Percentiles rank a stretch among this genome's conserved stretches.
These are phyloP conservation scores for Macrotis lagotis DNA, from an alignment of 2,113 vertebrate genomes.

Conservation along the genomic window DNA sequence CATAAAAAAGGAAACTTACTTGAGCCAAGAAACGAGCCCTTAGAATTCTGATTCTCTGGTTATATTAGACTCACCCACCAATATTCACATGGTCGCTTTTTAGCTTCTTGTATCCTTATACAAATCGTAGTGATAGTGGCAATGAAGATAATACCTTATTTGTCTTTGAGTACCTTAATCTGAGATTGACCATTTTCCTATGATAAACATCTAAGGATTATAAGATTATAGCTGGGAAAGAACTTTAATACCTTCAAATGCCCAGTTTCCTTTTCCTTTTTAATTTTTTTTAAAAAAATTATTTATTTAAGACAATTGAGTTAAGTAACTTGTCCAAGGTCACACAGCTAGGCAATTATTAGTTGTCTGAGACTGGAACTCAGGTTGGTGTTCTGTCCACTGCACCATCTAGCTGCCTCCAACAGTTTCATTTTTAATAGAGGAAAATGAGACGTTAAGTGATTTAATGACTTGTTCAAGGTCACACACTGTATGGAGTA, in stretches of 20 bases:
- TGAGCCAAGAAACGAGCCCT: background rate
- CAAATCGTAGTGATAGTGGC: background rate
- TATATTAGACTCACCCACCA: background rate
- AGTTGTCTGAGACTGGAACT: no score
- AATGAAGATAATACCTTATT: background rate
- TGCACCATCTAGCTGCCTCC: no score
- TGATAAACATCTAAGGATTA: background rate
- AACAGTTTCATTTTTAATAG: background rate
- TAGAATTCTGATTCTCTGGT: background rate
- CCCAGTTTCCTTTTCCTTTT: no score
- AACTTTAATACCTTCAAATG: background rate
- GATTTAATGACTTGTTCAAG: background rate
- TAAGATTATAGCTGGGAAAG: background rate
- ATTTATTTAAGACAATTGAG: no score
- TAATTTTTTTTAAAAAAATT: no score
- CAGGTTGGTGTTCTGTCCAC: no score
- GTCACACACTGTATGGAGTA: background rate
- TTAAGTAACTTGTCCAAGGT: no score
- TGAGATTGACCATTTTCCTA: background rate
- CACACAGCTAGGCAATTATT: no score
- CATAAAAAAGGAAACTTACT: slow-evolving; percentile 10
- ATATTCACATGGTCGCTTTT: background rate
- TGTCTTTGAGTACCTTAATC: background rate
- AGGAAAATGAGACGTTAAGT: background rate
- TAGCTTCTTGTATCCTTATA: background rate